phyloP scores from a whole-genome alignment of 2,888 invertebrate species.

The Morinoia aosen region DNA sequence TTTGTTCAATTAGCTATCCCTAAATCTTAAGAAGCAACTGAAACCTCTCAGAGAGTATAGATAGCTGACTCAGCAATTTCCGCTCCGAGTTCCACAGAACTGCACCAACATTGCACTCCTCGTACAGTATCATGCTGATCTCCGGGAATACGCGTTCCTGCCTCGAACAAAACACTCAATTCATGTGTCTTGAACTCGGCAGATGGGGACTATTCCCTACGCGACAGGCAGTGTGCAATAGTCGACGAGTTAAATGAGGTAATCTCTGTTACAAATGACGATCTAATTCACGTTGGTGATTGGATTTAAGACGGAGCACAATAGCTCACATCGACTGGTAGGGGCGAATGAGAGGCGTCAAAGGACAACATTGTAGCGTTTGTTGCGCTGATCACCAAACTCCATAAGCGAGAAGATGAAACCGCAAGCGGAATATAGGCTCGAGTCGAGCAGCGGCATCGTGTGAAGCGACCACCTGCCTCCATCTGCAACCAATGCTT shows the following conservation, averaged over 20 bases:
- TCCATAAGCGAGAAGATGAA: slow-evolving; percentile 15
- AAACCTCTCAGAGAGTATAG: neutral
- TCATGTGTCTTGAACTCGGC: neutral
- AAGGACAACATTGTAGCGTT: slow-evolving; percentile 44
- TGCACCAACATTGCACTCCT: neutral
- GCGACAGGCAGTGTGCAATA: neutral
- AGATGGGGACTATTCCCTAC: neutral
- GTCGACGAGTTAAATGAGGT: slow-evolving; percentile 40
- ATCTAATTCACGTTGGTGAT: slow-evolving; percentile 12
- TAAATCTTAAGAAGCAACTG: neutral
- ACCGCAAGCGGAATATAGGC: slow-evolving; percentile 25
- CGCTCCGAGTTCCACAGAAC: neutral
- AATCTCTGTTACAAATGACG: slow-evolving; percentile 14
- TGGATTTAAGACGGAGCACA: slow-evolving; percentile 29
- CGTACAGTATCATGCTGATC: neutral
- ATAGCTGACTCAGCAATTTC: neutral
- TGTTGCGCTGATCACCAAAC: slow-evolving; percentile 13
- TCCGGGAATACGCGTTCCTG: neutral
- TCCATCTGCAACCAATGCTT: slow-evolving; percentile 55
- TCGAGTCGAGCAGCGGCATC: slow-evolving; percentile 40
- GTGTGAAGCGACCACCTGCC: slow-evolving; percentile 49
- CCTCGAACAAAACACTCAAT: neutral
- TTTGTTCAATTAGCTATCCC: neutral
- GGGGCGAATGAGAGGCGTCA: slow-evolving; percentile 44
- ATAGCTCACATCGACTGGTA: slow-evolving; percentile 22